Conservation (phyloP, 1,140 invertebrate genomes). For the Drosophila nasuta region DNA sequence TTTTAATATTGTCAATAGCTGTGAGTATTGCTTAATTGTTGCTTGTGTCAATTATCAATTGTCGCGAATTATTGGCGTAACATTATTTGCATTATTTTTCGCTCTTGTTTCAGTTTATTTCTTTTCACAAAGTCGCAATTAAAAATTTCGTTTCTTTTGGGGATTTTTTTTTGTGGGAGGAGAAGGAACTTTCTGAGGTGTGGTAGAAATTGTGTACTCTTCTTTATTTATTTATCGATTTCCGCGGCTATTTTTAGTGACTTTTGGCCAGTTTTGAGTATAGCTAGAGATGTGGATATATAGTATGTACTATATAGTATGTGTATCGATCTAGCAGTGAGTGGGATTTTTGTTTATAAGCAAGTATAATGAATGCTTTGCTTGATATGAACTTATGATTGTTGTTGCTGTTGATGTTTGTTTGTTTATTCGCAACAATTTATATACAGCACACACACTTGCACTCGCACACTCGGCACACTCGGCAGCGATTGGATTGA, state of each 20-base stretch:
- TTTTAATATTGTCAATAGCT: conserved; percentile 40
- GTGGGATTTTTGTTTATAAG: conserved; percentile 65
- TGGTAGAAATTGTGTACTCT: conserved; percentile 53
- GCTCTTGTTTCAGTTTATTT: conserved; percentile 2
- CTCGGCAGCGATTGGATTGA: conserved; percentile 23
- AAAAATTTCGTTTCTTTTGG: conserved; percentile 24
- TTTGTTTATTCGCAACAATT: conserved; percentile 48
- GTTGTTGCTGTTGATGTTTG: conserved; percentile 43
- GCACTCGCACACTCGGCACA: not conserved
- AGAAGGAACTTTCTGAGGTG: conserved; percentile 16
- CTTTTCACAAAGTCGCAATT: conserved; percentile 65
- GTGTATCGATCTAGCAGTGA: conserved; percentile 27
- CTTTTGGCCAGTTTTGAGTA: conserved; percentile 37
- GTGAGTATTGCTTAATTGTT: not conserved
- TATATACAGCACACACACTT: conserved; percentile 17
- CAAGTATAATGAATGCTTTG: conserved; percentile 31
- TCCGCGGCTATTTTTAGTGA: conserved; percentile 70
- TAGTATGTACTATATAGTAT: conserved; percentile 1
- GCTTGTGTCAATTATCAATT: conserved; percentile 14
- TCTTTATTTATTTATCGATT: conserved; percentile 75
- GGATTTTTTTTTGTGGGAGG: not conserved
- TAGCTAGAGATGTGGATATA: conserved; percentile 30
- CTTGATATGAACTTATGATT: conserved; percentile 52
- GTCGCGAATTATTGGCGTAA: conserved; percentile 3
- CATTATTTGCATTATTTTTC: conserved; percentile 13